phyloP scores from a whole-genome alignment of 53 echinoderm and acorn worm species.

The Echinometra lucunter region DNA sequence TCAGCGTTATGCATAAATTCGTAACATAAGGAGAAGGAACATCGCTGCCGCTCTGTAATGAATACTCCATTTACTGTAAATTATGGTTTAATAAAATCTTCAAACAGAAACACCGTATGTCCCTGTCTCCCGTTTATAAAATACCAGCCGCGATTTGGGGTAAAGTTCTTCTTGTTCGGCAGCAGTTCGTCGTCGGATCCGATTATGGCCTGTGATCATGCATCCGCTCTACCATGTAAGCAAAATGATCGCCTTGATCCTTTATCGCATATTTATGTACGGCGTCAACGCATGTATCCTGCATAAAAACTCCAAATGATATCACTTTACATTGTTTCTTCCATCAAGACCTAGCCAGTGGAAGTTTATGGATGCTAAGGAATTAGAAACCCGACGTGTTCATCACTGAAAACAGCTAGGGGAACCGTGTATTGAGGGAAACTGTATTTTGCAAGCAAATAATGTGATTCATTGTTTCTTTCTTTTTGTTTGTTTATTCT shows the following conservation, averaged over 20 bases:
- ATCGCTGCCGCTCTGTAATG: neutral
- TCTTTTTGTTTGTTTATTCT: no score
- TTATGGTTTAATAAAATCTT: constrained; percentile 22
- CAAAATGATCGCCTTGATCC: neutral
- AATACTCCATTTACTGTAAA: constrained; percentile 36
- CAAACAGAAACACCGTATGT: neutral
- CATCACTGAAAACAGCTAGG: neutral
- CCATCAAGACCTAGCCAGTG: neutral
- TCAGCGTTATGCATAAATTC: constrained; percentile 9
- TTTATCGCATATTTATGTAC: neutral
- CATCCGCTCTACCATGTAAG: neutral
- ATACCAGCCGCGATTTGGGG: constrained; percentile 14
- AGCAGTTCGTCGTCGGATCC: neutral
- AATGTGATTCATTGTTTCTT: no score
- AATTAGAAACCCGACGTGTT: constrained; percentile 8
- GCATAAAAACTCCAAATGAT: neutral
- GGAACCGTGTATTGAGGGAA: neutral
- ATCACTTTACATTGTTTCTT: constrained; percentile 5
- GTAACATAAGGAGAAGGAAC: neutral
- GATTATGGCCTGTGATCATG: neutral
- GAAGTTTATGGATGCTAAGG: neutral
- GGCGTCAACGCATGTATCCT: constrained; percentile 10
- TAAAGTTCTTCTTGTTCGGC: neutral
- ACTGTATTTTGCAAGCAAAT: neutral
- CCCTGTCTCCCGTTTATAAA: constrained; percentile 10